These are phyloP conservation scores for Trachythela sp. DNA, from an alignment of 64 coral and sea anemone species.

Conservation along the genomic window DNA sequence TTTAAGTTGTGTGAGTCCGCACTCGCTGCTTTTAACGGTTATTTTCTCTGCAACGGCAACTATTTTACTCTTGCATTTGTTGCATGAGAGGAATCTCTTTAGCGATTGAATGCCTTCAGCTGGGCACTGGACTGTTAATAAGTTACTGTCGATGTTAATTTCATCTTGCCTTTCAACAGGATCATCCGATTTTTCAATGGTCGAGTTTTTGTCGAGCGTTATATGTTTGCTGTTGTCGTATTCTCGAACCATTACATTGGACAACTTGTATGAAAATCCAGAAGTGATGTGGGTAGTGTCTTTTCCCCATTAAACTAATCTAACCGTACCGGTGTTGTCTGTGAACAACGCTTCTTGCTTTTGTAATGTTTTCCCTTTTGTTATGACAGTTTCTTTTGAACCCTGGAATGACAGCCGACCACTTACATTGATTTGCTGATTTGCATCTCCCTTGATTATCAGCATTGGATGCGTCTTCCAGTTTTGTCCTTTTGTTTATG, in stretches of 20 bases:
- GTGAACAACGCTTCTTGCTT: not conserved
- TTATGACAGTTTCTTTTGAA: not conserved
- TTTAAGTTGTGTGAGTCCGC: no score
- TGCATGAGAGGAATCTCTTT: no score
- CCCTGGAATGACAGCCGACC: not conserved
- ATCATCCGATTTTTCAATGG: not conserved
- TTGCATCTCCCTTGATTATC: not conserved
- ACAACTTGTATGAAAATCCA: not conserved
- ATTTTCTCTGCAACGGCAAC: no score
- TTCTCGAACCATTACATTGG: not conserved
- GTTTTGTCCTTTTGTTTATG: conserved; percentile 55
- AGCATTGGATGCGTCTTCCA: conserved; percentile 29
- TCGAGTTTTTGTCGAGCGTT: not conserved
- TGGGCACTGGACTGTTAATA: no score
- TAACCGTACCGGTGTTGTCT: not conserved
- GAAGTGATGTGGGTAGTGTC: not conserved
- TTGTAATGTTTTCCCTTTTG: not conserved
- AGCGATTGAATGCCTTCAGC: no score
- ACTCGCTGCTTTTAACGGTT: no score
- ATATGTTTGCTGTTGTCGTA: not conserved
- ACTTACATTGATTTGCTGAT: not conserved
- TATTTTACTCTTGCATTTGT: no score
- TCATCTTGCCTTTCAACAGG: no score
- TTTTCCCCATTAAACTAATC: not conserved
- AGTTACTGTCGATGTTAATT: no score